These are phyloP conservation scores for Atherinomorus stipes DNA, from an alignment of 2,113 vertebrate genomes.

Conservation along the genomic window DNA sequence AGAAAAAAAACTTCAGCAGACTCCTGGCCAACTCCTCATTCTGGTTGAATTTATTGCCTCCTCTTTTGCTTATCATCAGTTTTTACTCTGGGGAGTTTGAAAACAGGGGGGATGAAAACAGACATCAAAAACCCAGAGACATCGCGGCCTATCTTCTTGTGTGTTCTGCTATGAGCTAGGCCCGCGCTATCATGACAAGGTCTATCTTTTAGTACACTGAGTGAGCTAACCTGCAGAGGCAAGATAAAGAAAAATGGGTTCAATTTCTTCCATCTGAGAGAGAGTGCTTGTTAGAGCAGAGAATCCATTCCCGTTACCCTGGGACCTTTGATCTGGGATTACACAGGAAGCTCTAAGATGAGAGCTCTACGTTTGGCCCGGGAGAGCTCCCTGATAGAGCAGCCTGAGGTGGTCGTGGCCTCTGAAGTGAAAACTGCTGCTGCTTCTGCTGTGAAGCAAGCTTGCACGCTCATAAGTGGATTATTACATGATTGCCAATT, in stretches of 20 bases:
- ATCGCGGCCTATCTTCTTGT: conserved; percentile 40
- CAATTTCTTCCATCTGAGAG: conserved; percentile 74
- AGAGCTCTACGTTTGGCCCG: conserved; percentile 68
- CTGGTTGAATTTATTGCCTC: background rate
- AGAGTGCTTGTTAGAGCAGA: conserved; percentile 77
- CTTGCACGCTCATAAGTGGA: conserved; percentile 65
- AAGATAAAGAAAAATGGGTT: conserved; percentile 81
- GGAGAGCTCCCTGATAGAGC: conserved; percentile 63
- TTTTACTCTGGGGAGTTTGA: conserved; percentile 46
- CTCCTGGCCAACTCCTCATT: conserved; percentile 20
- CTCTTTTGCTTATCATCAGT: conserved; percentile 47
- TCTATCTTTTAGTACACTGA: conserved; percentile 62
- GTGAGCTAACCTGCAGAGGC: conserved; percentile 73
- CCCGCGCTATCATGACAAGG: conserved; percentile 52
- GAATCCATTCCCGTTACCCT: conserved; percentile 75
- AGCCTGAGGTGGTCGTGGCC: conserved; percentile 68
- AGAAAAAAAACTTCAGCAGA: conserved; percentile 15
- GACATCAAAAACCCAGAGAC: conserved; percentile 64
- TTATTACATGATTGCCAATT: conserved; percentile 74
- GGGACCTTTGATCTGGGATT: conserved; percentile 83
- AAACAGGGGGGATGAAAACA: conserved; percentile 53
- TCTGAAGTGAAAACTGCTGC: conserved; percentile 74
- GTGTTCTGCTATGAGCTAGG: conserved; percentile 55
- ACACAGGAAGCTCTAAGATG: conserved; percentile 72
- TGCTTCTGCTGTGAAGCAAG: conserved; percentile 55